Evolutionary conservation across 2,888 invertebrate species (phyloP), one percentile per base, ranked within the genome.

Genomic region (Caenorhabditis angaria): DNA sequence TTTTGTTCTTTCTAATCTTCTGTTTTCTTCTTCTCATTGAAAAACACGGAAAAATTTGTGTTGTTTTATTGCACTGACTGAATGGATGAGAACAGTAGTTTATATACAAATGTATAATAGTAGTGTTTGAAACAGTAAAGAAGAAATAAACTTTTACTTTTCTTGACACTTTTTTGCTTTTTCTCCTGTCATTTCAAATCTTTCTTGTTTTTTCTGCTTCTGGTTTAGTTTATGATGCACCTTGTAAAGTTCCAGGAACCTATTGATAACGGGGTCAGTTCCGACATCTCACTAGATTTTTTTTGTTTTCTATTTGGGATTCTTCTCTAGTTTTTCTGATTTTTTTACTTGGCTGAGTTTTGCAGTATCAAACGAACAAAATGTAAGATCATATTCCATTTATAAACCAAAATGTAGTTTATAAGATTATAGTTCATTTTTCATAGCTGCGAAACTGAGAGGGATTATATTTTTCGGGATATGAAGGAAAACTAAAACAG

Each of bases 181-280:
- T 56, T 58, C 25, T 60, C 14, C 28, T 57, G 8, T 6, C 2
- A 8, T 35, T 35, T 28, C 14, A 20, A n/a, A n/a, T n/a, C n/a
- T 41, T 53, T 59, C 51, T 35, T 55, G 35, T 22, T 62, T 55
- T 62, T 55, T 20, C 29, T 53, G 60, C 60, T 61, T 51, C 50
- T 61, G 51, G 53, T 32, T 25, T 18, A 18, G 10, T 41, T 41
- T 14, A 6, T 41, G 41, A 41, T 12, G 6, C 8, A 41, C 41
- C 41, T 41, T 41, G 41, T 41, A 41, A 41, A 32, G 18, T 41
- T n/a, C n/a, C n/a, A n/a, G n/a, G 12, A 6, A 55, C 1, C 55
- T 55, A 10, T 22, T 35, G 12, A 28, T 41, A 29, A 5, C 55
- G n/a, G 48, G 18, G 5, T 41, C 41, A 41, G 14, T 10, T 41